These are phyloP conservation scores for Threskiornis aethiopicus DNA, from an alignment of 2,797 vertebrate species.

Conservation along the genomic window DNA sequence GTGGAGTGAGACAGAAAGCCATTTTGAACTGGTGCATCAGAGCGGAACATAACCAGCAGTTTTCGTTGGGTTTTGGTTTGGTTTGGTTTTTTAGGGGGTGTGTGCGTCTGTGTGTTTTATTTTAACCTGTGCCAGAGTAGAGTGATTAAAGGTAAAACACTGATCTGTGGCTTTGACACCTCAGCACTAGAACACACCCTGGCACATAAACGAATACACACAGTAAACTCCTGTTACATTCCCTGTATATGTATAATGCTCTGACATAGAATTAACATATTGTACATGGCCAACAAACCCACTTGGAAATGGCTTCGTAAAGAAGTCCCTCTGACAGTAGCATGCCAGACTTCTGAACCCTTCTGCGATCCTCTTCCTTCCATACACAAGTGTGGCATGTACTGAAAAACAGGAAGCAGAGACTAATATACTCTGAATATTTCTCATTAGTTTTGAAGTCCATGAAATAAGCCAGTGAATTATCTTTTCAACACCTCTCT, in stretches of 20 bases:
- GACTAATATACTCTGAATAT: neutral
- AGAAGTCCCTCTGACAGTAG: neutral
- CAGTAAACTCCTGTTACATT: neutral
- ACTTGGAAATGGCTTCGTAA: neutral
- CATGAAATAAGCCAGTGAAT: neutral
- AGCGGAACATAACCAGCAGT: constrained; percentile 50
- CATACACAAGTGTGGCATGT: neutral
- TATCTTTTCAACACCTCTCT: neutral
- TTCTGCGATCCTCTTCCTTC: neutral
- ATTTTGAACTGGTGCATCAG: constrained; percentile 46
- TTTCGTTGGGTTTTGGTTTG: neutral
- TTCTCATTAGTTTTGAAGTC: neutral
- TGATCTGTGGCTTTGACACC: neutral
- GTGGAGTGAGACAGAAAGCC: constrained; percentile 62
- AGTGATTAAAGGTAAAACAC: neutral
- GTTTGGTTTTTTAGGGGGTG: neutral
- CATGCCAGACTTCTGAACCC: neutral
- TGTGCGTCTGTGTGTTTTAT: neutral
- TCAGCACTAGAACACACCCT: neutral
- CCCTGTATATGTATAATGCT: neutral
- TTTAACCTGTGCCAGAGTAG: neutral
- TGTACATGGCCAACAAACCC: neutral
- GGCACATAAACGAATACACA: neutral
- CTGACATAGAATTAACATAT: neutral
- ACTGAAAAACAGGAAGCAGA: neutral